Evolutionary conservation across 2,797 vertebrate genomes (phyloP).

Genomic region (Podarcis siculus): DNA sequence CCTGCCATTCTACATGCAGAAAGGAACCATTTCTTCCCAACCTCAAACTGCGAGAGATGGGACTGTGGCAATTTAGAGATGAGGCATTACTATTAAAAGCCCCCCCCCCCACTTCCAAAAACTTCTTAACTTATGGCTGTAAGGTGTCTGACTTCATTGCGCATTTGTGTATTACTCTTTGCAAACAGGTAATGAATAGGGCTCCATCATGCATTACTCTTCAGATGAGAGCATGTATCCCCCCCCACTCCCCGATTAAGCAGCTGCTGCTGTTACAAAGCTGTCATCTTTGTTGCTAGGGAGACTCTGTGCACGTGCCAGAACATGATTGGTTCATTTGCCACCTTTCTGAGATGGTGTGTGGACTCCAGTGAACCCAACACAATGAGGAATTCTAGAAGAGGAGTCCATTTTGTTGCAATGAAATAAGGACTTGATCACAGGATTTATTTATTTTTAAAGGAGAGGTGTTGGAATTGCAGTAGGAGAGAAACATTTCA

Average conservation of each 20-base stretch:
- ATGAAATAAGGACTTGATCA: neutral
- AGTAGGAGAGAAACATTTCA: neutral
- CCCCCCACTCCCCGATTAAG: constrained; percentile 66
- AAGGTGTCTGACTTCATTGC: neutral
- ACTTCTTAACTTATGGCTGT: neutral
- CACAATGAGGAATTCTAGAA: neutral
- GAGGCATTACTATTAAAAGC: neutral
- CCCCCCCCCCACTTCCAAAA: neutral
- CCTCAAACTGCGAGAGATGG: neutral
- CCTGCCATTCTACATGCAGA: neutral
- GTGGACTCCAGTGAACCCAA: neutral
- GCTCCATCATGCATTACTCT: constrained; percentile 71
- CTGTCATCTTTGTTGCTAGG: constrained; percentile 80
- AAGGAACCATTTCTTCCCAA: neutral
- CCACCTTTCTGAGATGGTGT: constrained; percentile 14
- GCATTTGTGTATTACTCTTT: constrained; percentile 34
- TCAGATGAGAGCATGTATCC: constrained; percentile 52
- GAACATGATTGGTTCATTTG: constrained; percentile 54
- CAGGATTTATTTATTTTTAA: neutral
- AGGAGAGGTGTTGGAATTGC: neutral
- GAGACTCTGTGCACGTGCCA: constrained; percentile 67
- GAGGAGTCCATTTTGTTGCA: neutral
- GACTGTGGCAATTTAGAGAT: neutral
- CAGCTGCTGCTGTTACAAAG: constrained; percentile 79
- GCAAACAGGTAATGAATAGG: constrained; percentile 59